phyloP scores from a whole-genome alignment of 2,888 invertebrate species.

The Nemapogon koenigi region DNA sequence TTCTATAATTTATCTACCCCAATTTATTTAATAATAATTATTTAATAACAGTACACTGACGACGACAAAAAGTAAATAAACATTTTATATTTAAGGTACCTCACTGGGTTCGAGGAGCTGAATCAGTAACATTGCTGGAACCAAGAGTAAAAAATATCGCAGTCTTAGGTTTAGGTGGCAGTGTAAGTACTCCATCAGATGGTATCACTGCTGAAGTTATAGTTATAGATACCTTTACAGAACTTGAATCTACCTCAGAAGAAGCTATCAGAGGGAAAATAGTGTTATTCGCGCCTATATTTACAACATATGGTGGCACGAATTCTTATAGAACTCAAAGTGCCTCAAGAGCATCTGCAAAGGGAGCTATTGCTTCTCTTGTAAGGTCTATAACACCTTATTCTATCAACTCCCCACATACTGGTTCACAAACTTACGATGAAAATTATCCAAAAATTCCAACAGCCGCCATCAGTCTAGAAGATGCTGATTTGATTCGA shows the following conservation, averaged over 20 bases:
- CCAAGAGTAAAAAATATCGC: conserved; percentile 69
- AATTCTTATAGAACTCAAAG: conserved; percentile 71
- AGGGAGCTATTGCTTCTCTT: conserved; percentile 78
- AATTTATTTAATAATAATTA: no score
- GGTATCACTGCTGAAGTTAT: conserved; percentile 78
- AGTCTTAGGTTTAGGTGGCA: conserved; percentile 74
- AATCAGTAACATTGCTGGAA: conserved; percentile 68
- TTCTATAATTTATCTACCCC: no score
- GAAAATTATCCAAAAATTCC: conserved; percentile 70
- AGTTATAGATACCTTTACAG: conserved; percentile 74
- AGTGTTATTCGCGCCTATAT: conserved; percentile 76
- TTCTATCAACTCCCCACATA: conserved; percentile 79
- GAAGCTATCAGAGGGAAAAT: conserved; percentile 72
- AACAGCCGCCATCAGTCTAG: conserved; percentile 75
- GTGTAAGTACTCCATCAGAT: conserved; percentile 70
- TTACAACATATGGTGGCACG: conserved; percentile 69
- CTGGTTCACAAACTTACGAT: conserved; percentile 72
- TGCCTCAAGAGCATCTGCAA: conserved; percentile 71
- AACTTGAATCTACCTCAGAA: conserved; percentile 56
- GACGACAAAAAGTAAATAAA: no score
- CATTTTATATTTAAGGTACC: conserved; percentile 43
- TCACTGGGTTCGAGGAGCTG: conserved; percentile 68
- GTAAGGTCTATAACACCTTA: conserved; percentile 79
- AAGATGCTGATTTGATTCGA: conserved; percentile 77
- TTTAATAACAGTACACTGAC: no score